These are phyloP conservation scores for Psilopsiagon aurifrons DNA, from an alignment of 2,113 vertebrate genomes.

Conservation along the genomic window DNA sequence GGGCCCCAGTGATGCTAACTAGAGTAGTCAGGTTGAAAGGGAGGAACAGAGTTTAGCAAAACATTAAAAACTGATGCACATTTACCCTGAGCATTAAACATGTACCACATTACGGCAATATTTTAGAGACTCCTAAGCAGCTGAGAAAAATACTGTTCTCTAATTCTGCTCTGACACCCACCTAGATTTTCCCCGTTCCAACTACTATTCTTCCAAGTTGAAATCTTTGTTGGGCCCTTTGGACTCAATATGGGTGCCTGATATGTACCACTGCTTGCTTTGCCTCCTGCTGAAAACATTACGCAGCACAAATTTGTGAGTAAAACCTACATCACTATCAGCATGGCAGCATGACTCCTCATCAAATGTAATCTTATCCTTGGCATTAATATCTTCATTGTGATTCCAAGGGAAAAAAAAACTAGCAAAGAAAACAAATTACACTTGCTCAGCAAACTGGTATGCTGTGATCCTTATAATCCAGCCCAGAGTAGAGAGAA, in stretches of 20 bases:
- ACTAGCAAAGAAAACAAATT: not conserved
- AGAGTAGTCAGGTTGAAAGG: not conserved
- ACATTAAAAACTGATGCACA: fast-evolving
- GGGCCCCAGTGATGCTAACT: not conserved
- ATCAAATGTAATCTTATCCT: not conserved
- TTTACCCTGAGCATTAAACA: not conserved
- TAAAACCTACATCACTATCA: not conserved
- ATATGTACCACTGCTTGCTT: not conserved
- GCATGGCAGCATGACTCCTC: not conserved
- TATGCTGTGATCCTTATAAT: not conserved
- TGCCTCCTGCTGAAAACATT: not conserved
- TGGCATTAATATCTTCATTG: not conserved
- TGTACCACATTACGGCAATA: not conserved
- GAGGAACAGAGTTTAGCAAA: not conserved
- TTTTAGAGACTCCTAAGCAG: not conserved
- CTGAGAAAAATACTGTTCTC: not conserved
- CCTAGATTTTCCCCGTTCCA: not conserved
- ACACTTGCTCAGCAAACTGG: not conserved
- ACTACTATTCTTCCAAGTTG: not conserved
- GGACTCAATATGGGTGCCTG: not conserved
- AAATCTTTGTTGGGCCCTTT: not conserved
- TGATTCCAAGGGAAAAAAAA: not conserved
- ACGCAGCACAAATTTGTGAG: not conserved
- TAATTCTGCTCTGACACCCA: not conserved
- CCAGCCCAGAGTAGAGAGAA: not conserved